Conservation (phyloP, 2,888 invertebrate genomes). For the Athetis lepigone region DNA sequence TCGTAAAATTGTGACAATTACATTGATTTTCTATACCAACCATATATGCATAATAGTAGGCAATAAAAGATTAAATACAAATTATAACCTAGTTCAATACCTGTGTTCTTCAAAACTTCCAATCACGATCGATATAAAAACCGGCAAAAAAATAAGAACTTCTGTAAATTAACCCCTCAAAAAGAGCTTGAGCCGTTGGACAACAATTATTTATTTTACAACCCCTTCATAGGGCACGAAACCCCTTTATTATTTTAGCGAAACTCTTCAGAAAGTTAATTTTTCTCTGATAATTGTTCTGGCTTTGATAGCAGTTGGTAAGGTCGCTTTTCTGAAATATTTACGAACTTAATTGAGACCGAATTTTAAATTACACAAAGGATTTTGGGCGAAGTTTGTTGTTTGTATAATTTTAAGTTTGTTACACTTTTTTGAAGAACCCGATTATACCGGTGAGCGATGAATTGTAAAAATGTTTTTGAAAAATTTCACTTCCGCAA, state of each 20-base stretch:
- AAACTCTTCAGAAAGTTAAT: constrained; percentile 67
- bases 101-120: constrained; percentile 24
- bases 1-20: too few relatives aligned
- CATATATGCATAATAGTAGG: too few relatives aligned
- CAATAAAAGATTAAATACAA: too few relatives aligned
- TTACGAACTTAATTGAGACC: constrained; percentile 60
- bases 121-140: constrained; percentile 19
- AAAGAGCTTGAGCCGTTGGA: constrained; percentile 55
- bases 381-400: constrained; percentile 52
- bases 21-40: too few relatives aligned
- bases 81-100: neutral
- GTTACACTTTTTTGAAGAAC: constrained; percentile 25
- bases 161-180: constrained; percentile 58
- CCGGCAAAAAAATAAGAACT: constrained; percentile 23
- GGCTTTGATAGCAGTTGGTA: constrained; percentile 48
- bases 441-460: neutral
- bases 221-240: constrained; percentile 30
- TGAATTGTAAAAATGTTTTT: neutral
- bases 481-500: neutral
- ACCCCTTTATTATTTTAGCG: constrained; percentile 68
- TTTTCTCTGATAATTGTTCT: constrained; percentile 70
- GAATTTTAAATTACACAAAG: constrained; percentile 62
- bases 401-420: constrained; percentile 38
- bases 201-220: constrained; percentile 64
- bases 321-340: constrained; percentile 47